Base-by-base conservation (phyloP, 2,888 invertebrate genomes). In the Drosophila eohydei region DNA sequence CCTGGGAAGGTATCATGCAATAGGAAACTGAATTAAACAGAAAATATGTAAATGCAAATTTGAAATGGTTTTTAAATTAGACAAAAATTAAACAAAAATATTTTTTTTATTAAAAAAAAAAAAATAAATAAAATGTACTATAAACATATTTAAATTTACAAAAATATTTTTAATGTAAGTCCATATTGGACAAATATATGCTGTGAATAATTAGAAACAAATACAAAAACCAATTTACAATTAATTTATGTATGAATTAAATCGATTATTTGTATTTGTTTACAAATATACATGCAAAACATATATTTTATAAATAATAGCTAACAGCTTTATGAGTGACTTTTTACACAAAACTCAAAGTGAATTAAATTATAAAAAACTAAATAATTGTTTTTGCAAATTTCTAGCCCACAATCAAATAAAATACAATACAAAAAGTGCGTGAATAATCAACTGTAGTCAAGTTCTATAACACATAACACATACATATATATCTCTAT, bases 401-500 rank as follows among this genome's bases (percentile, higher is more conserved):
- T 56, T 63, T 63, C 59, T 32, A 78, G 69, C 56, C 58, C 57
- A 65, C 75, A 82, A 73, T 83, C 48, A 38, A 61, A 56, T 46
- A n/a, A 58, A 68, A 70, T 55, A 12, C 9, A 60, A 59, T 34
- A 48, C 28, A 69, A 64, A 59, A 75, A 81, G 66, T 70, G 76
- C 72, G 61, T 50, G 48, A 57, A 60, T 55, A 67, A 70, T 44
- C 40, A 72, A 57, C 74, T 67, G 66, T 65, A 67, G 57, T 69
- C 51, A 51, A 65, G 51, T 59, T 61, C 21, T n/a, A 16, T 43
- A 28, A 52, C n/a, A 26, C 14, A 52, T 38, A 52, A 61, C 40
- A 56, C 21, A 59, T 8, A 38, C 28, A 38, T 3, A 38, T 30
- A 58, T 30, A 61, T 34, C 55, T 32, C 32, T 12, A 51, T 14